Evolutionary conservation across 1,140 invertebrate genomes (phyloP).

Genomic region (Tyrophagus putrescentiae): DNA sequence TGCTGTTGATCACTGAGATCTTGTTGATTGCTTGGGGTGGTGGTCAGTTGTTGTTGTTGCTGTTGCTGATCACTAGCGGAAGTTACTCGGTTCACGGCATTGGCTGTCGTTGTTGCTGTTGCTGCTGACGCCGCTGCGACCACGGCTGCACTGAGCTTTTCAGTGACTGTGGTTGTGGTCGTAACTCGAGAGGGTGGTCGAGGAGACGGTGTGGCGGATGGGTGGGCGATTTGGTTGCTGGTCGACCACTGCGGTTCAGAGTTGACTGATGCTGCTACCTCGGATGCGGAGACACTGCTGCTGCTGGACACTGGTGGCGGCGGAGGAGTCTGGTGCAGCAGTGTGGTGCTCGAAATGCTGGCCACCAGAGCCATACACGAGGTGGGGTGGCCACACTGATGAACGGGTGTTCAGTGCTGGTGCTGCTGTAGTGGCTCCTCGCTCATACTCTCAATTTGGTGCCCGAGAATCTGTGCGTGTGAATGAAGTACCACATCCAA

Average conservation of each 20-base stretch:
- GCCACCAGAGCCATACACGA: constrained; percentile 10
- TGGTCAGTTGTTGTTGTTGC: too few relatives aligned
- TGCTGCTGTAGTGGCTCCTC: background rate
- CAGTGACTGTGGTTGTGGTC: too few relatives aligned
- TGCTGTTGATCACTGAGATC: too few relatives aligned
- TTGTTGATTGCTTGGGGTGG: too few relatives aligned
- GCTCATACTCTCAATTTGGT: background rate
- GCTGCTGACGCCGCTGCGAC: constrained; percentile 2
- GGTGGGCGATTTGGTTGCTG: background rate
- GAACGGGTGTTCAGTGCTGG: background rate
- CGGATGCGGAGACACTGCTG: too few relatives aligned
- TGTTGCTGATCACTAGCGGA: too few relatives aligned
- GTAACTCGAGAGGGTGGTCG: background rate
- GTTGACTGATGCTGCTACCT: background rate
- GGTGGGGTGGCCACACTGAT: background rate
- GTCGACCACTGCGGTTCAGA: background rate
- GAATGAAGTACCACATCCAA: background rate
- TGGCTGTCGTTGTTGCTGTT: too few relatives aligned
- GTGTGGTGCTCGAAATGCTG: background rate
- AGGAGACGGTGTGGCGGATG: background rate
- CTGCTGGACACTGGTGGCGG: too few relatives aligned
- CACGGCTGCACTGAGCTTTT: constrained; percentile 4
- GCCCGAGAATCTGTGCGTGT: background rate
- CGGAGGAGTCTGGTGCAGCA: background rate
- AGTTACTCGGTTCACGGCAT: too few relatives aligned